A percentile compares a stretch with the other conserved stretches of the same genome.
These are phyloP conservation scores for Leptopilina syphax DNA, from an alignment of 2,888 invertebrate species.

Conservation along the genomic window DNA sequence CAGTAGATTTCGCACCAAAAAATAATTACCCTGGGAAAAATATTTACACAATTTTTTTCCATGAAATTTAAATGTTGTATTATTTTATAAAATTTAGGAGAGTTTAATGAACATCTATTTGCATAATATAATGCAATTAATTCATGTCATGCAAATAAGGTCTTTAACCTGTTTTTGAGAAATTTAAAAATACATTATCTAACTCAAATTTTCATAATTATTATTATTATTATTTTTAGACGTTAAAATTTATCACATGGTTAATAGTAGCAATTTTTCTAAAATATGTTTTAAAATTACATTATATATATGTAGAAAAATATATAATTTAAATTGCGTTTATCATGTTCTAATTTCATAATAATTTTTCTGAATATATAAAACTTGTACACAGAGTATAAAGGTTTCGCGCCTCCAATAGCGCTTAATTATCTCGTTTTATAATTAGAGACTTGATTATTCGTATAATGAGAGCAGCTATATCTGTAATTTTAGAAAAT, in stretches of 20 bases:
- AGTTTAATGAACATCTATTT: not conserved
- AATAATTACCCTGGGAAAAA: too few relatives aligned
- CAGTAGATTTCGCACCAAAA: too few relatives aligned
- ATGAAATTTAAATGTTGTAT: too few relatives aligned
- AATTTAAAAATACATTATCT: not conserved
- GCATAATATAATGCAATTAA: not conserved
- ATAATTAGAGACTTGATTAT: not conserved
- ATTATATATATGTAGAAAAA: too few relatives aligned
- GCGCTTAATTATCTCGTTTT: conserved; percentile 1
- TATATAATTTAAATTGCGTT: too few relatives aligned
- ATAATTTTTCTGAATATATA: not conserved
- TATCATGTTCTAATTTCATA: too few relatives aligned
- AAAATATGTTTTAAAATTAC: too few relatives aligned
- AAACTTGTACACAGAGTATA: not conserved
- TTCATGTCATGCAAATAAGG: not conserved
- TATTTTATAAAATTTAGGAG: not conserved
- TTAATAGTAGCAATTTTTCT: too few relatives aligned
- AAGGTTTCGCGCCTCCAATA: not conserved
- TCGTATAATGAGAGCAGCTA: not conserved
- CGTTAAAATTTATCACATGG: too few relatives aligned
- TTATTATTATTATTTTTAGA: too few relatives aligned
- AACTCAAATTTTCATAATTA: too few relatives aligned
- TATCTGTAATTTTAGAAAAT: not conserved
- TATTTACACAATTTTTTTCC: too few relatives aligned
- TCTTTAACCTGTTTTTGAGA: not conserved